These are phyloP conservation scores for Myodes glareolus DNA, from an alignment of 2,113 vertebrate genomes.

Conservation along the genomic window DNA sequence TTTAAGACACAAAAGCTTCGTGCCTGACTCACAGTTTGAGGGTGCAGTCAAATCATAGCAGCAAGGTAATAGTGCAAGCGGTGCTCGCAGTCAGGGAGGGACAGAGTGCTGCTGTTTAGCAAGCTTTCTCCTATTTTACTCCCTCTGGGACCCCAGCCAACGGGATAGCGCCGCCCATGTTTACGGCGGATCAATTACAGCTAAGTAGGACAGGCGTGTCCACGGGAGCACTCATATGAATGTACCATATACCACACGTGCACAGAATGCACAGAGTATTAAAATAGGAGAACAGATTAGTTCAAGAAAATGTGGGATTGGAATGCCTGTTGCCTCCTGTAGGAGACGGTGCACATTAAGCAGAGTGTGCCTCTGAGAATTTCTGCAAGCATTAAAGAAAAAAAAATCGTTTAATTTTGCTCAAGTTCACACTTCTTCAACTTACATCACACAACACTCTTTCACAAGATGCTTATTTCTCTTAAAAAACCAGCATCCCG, in stretches of 20 bases:
- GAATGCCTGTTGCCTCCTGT: not conserved
- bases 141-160: not conserved
- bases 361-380: not conserved
- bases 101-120: not conserved
- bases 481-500: not conserved
- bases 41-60: not conserved
- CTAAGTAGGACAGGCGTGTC: not conserved
- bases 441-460: not conserved
- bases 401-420: not conserved
- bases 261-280: not conserved
- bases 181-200: not conserved
- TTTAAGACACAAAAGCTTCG: not conserved
- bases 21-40: not conserved
- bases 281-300: not conserved
- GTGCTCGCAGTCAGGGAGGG: not conserved
- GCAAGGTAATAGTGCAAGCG: too few species aligned
- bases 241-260: not conserved
- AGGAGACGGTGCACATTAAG: not conserved
- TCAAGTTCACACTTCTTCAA: not conserved
- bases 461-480: conserved; percentile 24
- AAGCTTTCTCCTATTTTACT: not conserved
- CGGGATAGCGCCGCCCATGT: not conserved
- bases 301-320: not conserved
- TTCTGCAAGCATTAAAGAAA: not conserved
- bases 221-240: not conserved